Evolutionary conservation across 2,888 invertebrate genomes (phyloP).

Genomic region (Campoplex nolae): DNA sequence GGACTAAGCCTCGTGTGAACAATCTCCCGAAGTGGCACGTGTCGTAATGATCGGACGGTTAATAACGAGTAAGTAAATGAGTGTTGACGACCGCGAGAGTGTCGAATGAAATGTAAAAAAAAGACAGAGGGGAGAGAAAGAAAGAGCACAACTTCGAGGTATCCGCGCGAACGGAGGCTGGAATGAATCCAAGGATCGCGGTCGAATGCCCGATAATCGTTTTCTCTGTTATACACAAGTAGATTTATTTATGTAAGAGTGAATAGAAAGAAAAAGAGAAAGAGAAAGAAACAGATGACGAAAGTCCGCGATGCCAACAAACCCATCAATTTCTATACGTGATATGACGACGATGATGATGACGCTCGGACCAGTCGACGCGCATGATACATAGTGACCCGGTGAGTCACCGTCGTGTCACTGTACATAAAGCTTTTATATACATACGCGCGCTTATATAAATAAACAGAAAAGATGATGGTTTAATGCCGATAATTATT

Average conservation of each 20-base stretch:
- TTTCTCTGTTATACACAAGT: constrained; percentile 5
- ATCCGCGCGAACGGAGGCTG: constrained; percentile 30
- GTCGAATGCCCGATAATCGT: constrained; percentile 46
- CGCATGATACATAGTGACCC: constrained; percentile 59
- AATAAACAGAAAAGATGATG: background rate
- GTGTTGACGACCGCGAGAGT: constrained; percentile 43
- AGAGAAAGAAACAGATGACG: constrained; percentile 22
- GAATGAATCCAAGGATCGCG: constrained; percentile 61
- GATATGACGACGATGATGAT: constrained; percentile 47
- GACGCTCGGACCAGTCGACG: constrained; percentile 21
- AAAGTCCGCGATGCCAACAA: constrained; percentile 73
- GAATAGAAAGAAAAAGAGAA: background rate
- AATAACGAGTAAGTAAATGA: constrained; percentile 23
- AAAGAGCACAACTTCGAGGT: constrained; percentile 4
- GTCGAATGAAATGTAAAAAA: constrained; percentile 5
- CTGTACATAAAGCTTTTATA: background rate
- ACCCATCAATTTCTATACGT: constrained; percentile 75
- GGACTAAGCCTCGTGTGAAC: constrained; percentile 42
- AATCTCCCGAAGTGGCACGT: constrained; percentile 37
- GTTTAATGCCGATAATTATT: too few relatives aligned
- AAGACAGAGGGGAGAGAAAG: constrained; percentile 33
- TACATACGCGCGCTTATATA: too few relatives aligned
- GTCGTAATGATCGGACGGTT: constrained; percentile 35
- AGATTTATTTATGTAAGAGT: constrained; percentile 28
- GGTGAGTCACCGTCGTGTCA: constrained; percentile 71